These are phyloP conservation scores for Drosophila hydei DNA, from an alignment of 1,140 invertebrate species.

Conservation along the genomic window DNA sequence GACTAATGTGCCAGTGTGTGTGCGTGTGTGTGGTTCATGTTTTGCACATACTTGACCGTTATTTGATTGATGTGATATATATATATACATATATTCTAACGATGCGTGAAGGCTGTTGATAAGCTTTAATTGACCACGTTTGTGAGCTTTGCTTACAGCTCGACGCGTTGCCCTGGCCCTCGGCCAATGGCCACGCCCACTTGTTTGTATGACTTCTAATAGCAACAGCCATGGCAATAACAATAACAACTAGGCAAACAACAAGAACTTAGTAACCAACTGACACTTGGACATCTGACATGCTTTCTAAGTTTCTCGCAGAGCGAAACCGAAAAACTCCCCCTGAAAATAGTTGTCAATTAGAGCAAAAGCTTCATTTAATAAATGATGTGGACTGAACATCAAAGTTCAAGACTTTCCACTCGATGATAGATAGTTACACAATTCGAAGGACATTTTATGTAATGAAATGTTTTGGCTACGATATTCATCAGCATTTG, in stretches of 20 bases:
- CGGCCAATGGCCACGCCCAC: slow-evolving; percentile 3
- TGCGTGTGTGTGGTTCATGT: slow-evolving; percentile 19
- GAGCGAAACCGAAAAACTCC: slow-evolving; percentile 4
- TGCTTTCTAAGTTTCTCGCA: slow-evolving; percentile 41
- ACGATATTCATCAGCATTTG: slow-evolving; percentile 1
- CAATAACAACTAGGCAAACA: slow-evolving; percentile 16
- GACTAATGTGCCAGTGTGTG: slow-evolving; percentile 23
- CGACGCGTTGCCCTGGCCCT: slow-evolving; percentile 16
- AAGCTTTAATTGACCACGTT: slow-evolving; percentile 53
- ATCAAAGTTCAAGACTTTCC: slow-evolving; percentile 11
- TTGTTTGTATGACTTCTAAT: slow-evolving; percentile 8
- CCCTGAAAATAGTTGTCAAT: slow-evolving; percentile 34
- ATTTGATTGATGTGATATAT: slow-evolving; percentile 37
- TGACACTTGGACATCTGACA: slow-evolving; percentile 74
- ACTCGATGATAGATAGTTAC: slow-evolving; percentile 11
- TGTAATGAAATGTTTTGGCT: slow-evolving; percentile 8
- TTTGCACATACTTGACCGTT: slow-evolving; percentile 11
- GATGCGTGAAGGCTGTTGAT: slow-evolving; percentile 51
- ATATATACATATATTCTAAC: slow-evolving; percentile 8
- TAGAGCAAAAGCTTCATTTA: slow-evolving; percentile 46
- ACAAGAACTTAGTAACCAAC: slow-evolving; percentile 26
- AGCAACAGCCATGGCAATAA: slow-evolving; percentile 32
- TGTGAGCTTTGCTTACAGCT: slow-evolving; percentile 60
- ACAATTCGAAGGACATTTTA: slow-evolving; percentile 5
- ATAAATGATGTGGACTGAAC: slow-evolving; percentile 3